Base-by-base conservation (phyloP, 2,113 vertebrate species). In the Pterocles burchelli region DNA sequence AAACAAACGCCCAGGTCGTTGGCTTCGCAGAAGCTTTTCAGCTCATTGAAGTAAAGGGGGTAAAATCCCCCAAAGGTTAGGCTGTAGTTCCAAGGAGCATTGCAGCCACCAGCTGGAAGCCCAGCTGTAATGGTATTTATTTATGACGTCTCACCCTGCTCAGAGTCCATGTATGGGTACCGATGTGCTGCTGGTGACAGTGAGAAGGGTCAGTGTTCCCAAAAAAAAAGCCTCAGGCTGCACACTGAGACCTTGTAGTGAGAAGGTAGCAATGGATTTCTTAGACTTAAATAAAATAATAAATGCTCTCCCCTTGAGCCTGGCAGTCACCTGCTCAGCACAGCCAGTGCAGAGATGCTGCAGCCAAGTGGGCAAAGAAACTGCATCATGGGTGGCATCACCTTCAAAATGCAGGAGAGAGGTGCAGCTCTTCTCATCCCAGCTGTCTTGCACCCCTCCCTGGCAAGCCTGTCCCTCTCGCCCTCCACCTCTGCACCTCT, bases 151-250 rank as follows among this genome's bases (percentile, higher is more conserved):
- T 62, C 55, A 48, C 21, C 9, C 25, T 5, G 8, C 15, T 13
- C 33, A 34, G 45, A 45, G 17, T 9, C 28, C 43, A 63, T 0
- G 0, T n/a, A 15, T 0, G 10, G 33, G 31, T 24, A 76, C 11
- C 43, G 48, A 46, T 0, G 0, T n/a, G 15, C 68, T 77, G 55
- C 36, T 84, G 59, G 22, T 1, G 8, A 67, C 4, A 11, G 33
- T 43, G 76, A 76, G 45, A 80, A 84, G 46, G 20, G 45, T 21
- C 52, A 55, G 13, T 7, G 25, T 49, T 85, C 70, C 70, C 51
- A 66, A 52, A 79, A 43, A 70, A 57, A 79, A 43, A 15, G 7
- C 19, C 33, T 31, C 34, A 34, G 21, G 57, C 43, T 34, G 73
- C 49, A 57, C 29, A 15, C 24, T 33, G 33, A 70, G 66, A 41